Percentiles rank a stretch among this genome's conserved stretches.
phyloP scores from a whole-genome alignment of 2,113 vertebrate genomes.

The Anarrhichthys ocellatus region DNA sequence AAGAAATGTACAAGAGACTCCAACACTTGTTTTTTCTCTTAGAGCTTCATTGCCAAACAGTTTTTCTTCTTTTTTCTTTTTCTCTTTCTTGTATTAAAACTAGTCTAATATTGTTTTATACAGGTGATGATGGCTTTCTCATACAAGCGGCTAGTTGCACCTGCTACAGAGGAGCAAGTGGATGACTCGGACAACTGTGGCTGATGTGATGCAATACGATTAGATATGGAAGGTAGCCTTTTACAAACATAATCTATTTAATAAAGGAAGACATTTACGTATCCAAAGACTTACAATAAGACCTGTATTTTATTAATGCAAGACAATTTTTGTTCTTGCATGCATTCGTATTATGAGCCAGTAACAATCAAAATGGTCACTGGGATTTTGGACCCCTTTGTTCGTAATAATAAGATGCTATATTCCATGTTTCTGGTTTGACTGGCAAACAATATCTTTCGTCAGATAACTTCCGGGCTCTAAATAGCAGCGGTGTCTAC shows the following conservation, averaged over 20 bases:
- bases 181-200: conserved; percentile 52
- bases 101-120: background rate
- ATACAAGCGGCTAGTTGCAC: conserved; percentile 82
- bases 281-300: background rate
- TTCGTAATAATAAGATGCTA: background rate
- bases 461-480: background rate
- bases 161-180: conserved; percentile 50
- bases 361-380: background rate
- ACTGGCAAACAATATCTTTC: too few relatives aligned
- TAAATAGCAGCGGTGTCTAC: background rate
- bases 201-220: background rate
- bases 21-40: background rate
- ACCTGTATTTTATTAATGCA: background rate
- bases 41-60: background rate
- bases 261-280: background rate
- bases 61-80: too few relatives aligned
- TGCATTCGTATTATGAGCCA: background rate
- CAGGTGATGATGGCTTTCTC: conserved; percentile 86
- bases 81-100: background rate
- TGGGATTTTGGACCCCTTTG: background rate
- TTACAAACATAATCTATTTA: background rate
- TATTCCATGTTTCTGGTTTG: background rate
- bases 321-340: background rate
- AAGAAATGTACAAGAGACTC: background rate
- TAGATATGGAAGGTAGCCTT: conserved; percentile 21